Evolutionary conservation across 2,888 invertebrate species (phyloP), one percentile per base, ranked within the genome.

Genomic region (Mystacides longicornis): DNA sequence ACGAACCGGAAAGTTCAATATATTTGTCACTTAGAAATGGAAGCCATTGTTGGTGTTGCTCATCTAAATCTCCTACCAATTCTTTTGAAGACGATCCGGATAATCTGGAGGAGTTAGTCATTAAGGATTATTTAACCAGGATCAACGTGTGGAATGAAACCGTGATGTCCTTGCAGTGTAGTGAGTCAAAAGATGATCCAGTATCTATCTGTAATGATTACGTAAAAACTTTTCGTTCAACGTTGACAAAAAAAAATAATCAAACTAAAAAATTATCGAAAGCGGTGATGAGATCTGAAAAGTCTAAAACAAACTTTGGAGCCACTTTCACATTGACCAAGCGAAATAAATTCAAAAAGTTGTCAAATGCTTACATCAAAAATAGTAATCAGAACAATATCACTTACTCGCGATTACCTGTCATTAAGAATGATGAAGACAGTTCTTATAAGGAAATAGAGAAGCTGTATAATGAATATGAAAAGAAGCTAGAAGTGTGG

Each of bases 71-170:
- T n/a, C n/a, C n/a, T 7, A 37, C 14, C 16, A 16, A 37, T 37
- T 37, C 37, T n/a, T 14, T 37, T 7, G 7, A 37, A 37, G n/a
- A n/a, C 4, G 3, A 37, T 37, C 37, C 3, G 31, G 20, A 14
- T 19, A 45, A 73, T 53, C 63, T 75, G 9, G 63, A 72, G 43
- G 61, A 67, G 19, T 71, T 63, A 43, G 72, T 77, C 54, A 65
- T 75, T 1, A 72, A 67, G 55, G 77, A 77, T 64, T 77, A 77
- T 60, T 74, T 74, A 65, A 69, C 68, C 57, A 74, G 75, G 62
- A 77, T 77, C 75, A 74, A 71, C 51, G 73, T 76, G 63, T 77
- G 77, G 77, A 77, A 77, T 60, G 68, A 70, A 55, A 74, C 75
- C 1, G 65, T 75, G 33, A 37, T 37, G 4, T 37, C 37, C 3